Conservation (phyloP, 2,113 vertebrate species). For the Equus quagga region DNA sequence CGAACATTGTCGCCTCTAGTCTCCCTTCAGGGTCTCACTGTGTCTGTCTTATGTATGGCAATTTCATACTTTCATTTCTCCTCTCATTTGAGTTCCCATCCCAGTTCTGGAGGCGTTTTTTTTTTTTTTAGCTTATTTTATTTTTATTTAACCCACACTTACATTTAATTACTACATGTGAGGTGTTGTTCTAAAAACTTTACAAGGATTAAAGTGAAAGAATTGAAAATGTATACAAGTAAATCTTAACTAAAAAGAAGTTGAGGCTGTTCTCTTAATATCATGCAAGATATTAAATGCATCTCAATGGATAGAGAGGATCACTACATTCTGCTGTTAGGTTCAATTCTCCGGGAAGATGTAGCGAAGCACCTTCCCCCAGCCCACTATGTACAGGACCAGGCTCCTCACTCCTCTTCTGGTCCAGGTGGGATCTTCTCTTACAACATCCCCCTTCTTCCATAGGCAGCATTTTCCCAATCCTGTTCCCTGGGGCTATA, state of each 20-base stretch:
- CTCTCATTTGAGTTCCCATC: neutral
- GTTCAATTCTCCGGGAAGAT: neutral
- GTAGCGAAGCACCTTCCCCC: neutral
- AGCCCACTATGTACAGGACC: neutral
- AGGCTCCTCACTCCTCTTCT: neutral
- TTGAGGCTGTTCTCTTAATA: neutral
- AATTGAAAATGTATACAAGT: neutral
- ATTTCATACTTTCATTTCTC: neutral
- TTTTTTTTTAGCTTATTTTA: neutral
- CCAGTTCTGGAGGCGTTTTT: neutral
- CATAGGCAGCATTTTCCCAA: neutral
- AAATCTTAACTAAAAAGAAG: neutral
- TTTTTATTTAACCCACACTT: neutral
- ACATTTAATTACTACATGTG: neutral
- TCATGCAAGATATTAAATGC: neutral
- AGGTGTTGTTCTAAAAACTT: neutral
- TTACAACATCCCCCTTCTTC: neutral
- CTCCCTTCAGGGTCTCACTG: neutral
- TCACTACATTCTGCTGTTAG: neutral
- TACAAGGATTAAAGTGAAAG: neutral
- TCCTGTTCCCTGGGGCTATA: neutral
- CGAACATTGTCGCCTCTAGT: fast-evolving
- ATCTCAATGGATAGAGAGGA: neutral
- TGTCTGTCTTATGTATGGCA: neutral
- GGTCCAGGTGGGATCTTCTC: neutral